Conservation (phyloP, 1,140 invertebrate genomes). For the Monomorium pharaonis region DNA sequence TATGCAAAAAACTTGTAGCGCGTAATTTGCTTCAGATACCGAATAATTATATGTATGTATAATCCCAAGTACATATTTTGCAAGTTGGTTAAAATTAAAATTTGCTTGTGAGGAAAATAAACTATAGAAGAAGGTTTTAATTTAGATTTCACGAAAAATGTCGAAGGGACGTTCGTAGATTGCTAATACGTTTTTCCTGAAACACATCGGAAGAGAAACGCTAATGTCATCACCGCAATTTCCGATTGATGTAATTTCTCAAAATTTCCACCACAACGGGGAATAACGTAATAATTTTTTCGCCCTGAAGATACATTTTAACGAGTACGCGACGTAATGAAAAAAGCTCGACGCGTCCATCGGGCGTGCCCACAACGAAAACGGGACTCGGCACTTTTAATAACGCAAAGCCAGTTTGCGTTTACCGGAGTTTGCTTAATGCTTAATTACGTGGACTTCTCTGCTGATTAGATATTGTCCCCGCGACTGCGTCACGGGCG, state of each 20-base stretch:
- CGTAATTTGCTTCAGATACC: neutral
- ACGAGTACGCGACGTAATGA: conserved; percentile 43
- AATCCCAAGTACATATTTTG: neutral
- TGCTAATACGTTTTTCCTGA: neutral
- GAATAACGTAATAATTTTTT: conserved; percentile 8
- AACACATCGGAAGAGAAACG: neutral
- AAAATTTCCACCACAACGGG: conserved; percentile 2
- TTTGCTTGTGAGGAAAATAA: neutral
- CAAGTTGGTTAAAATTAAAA: neutral
- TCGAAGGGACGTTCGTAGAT: neutral
- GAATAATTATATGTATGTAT: neutral
- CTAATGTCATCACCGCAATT: neutral
- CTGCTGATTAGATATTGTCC: conserved; percentile 71
- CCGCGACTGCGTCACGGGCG: conserved; percentile 46
- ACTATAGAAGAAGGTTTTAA: neutral
- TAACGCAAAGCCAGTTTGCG: conserved; percentile 70
- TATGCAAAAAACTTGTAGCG: neutral
- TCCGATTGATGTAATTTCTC: conserved; percentile 22
- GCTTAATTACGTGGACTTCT: conserved; percentile 69
- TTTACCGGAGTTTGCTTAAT: conserved; percentile 66
- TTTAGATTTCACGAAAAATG: neutral
- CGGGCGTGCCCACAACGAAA: conserved; percentile 9
- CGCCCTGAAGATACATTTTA: conserved; percentile 46
- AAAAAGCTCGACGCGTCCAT: conserved; percentile 35
- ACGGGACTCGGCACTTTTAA: conserved; percentile 56